phyloP scores from a whole-genome alignment of 2,888 invertebrate species.

The Arge pagana region DNA sequence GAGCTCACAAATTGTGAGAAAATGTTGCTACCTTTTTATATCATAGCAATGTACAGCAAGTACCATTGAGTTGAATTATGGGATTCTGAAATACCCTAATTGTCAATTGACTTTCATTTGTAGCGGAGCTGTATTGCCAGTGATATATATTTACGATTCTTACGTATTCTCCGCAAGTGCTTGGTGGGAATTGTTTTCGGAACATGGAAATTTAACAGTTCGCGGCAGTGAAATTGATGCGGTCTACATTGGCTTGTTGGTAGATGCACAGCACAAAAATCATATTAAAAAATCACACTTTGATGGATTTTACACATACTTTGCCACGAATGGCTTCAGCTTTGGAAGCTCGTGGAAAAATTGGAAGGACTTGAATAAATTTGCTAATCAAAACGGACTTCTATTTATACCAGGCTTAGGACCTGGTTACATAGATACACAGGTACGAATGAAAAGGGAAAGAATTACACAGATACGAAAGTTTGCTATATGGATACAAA shows the following conservation, averaged over 20 bases:
- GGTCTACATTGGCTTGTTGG: slow-evolving; percentile 65
- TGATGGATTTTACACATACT: slow-evolving; percentile 69
- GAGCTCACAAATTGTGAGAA: no score
- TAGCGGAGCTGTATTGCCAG: slow-evolving; percentile 58
- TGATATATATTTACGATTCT: slow-evolving; percentile 70
- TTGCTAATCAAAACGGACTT: slow-evolving; percentile 64
- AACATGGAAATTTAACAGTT: slow-evolving; percentile 58
- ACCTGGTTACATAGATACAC: slow-evolving; percentile 72
- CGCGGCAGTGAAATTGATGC: slow-evolving; percentile 64
- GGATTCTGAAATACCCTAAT: not conserved
- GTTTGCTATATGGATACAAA: not conserved
- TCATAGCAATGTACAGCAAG: no score
- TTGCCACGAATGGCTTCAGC: slow-evolving; percentile 69
- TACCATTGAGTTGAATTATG: no score
- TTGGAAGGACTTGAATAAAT: slow-evolving; percentile 62
- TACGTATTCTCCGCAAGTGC: slow-evolving; percentile 62
- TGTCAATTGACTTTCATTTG: no score
- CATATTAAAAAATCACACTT: slow-evolving; percentile 62
- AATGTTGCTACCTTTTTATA: no score
- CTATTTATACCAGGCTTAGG: slow-evolving; percentile 72
- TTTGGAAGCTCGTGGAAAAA: slow-evolving; percentile 69
- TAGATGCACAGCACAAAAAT: slow-evolving; percentile 62
- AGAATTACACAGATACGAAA: slow-evolving; percentile 8
- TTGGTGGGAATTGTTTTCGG: slow-evolving; percentile 61
- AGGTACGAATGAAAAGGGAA: slow-evolving; percentile 49